Percentiles rank a stretch among this genome's conserved stretches.
Conservation (phyloP, 1,140 invertebrate species). For the Adoxophyes honmai region DNA sequence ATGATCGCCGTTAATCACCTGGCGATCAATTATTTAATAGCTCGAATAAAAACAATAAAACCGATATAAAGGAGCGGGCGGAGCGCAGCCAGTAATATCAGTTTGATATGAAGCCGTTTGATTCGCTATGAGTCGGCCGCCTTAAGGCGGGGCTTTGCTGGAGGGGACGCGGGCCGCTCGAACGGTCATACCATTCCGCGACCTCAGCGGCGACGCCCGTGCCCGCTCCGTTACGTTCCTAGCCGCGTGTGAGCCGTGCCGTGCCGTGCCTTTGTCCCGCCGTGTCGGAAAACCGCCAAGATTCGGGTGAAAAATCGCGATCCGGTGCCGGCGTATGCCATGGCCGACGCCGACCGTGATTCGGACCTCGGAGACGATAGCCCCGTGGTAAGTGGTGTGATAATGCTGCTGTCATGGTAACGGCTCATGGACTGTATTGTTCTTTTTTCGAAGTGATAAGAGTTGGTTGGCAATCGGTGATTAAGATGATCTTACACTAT, state of each 20-base stretch:
- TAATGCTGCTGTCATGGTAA: slow-evolving; percentile 4
- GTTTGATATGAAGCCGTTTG: slow-evolving; percentile 66
- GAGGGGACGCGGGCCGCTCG: slow-evolving; percentile 32
- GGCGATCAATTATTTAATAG: slow-evolving; percentile 64
- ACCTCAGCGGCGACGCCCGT: slow-evolving; percentile 44
- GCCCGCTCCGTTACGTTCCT: slow-evolving; percentile 21
- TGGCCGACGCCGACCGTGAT: slow-evolving; percentile 89
- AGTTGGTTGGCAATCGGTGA: no score
- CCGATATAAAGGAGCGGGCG: slow-evolving; percentile 39
- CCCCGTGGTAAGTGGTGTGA: slow-evolving; percentile 75
- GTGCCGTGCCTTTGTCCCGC: slow-evolving; percentile 44
- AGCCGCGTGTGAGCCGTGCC: slow-evolving; percentile 33
- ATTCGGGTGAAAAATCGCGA: slow-evolving; percentile 95
- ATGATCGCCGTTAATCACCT: slow-evolving; percentile 33
- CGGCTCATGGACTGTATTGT: not conserved
- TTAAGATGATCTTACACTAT: no score
- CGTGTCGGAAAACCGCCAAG: slow-evolving; percentile 80
- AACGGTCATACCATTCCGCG: slow-evolving; percentile 51
- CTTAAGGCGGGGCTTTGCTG: slow-evolving; percentile 58
- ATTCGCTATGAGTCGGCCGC: slow-evolving; percentile 69
- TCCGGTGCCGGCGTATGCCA: slow-evolving; percentile 90
- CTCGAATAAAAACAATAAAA: slow-evolving; percentile 69
- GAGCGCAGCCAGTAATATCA: slow-evolving; percentile 66
- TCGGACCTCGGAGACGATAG: slow-evolving; percentile 83
- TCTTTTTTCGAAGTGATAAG: no score